Evolutionary conservation across 2,113 vertebrate genomes (phyloP).

Genomic region (Aegithalos caudatus): DNA sequence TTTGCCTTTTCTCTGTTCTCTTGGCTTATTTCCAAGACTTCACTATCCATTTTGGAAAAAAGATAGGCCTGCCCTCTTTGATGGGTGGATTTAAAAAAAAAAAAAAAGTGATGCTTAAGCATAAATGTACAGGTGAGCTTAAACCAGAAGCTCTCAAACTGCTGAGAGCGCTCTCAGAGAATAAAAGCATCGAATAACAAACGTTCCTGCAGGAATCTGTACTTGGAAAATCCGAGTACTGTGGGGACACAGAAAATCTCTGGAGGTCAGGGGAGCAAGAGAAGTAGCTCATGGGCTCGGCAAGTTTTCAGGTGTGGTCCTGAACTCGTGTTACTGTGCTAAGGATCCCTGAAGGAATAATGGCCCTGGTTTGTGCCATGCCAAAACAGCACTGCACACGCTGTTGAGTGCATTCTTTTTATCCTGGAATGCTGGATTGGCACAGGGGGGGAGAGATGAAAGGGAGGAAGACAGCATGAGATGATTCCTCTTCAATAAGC

Average conservation of each 20-base stretch:
- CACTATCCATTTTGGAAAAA: not conserved
- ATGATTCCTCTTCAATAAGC: not conserved
- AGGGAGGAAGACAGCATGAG: not conserved
- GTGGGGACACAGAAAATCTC: not conserved
- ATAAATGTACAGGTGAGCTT: not conserved
- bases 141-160: not conserved
- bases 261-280: not conserved
- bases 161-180: not conserved
- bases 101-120: not conserved
- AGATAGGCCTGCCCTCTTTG: not conserved
- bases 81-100: not conserved
- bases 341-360: fast-evolving
- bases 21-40: not conserved
- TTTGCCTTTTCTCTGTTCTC: not conserved
- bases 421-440: not conserved
- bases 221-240: fast-evolving
- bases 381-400: fast-evolving
- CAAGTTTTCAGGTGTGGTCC: not conserved
- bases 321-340: fast-evolving
- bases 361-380: not conserved
- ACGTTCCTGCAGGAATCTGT: not conserved
- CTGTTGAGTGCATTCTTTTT: not conserved
- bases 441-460: fast-evolving
- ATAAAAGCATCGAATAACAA: not conserved
- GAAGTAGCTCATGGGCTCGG: not conserved